These are phyloP conservation scores for Zele albiditarsus DNA, from an alignment of 2,888 invertebrate genomes.

Conservation along the genomic window DNA sequence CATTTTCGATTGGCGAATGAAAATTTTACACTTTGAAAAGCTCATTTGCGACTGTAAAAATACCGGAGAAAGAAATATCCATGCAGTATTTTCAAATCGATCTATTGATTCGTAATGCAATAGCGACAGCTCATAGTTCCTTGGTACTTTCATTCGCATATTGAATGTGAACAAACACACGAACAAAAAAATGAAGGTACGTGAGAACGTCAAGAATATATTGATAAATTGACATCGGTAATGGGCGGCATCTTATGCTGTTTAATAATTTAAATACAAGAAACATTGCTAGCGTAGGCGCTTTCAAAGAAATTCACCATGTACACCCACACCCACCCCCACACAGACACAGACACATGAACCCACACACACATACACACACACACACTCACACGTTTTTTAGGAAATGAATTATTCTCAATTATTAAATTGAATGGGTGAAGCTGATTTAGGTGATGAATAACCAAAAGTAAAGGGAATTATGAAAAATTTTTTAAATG, in stretches of 20 bases:
- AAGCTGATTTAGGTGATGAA: constrained; percentile 6
- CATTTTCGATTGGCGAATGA: not conserved
- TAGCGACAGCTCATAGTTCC: not conserved
- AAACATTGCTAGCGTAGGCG: constrained; percentile 69
- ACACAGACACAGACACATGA: not conserved
- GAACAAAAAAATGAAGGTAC: constrained; percentile 43
- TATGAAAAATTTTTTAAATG: constrained; percentile 61
- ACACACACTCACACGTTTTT: constrained; percentile 47
- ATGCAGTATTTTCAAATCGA: constrained; percentile 25
- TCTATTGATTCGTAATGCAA: not conserved
- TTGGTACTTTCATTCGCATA: constrained; percentile 17
- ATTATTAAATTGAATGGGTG: constrained; percentile 42
- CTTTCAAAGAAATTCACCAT: constrained; percentile 66
- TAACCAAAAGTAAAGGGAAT: constrained; percentile 3
- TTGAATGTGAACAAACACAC: constrained; percentile 16
- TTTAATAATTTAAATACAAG: constrained; percentile 47
- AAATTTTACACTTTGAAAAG: constrained; percentile 12
- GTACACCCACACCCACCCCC: constrained; percentile 57
- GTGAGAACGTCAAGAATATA: constrained; percentile 33
- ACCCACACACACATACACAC: constrained; percentile 51
- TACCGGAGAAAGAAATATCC: constrained; percentile 32
- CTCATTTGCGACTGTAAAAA: constrained; percentile 50
- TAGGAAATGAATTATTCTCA: constrained; percentile 40
- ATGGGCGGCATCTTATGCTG: constrained; percentile 43
- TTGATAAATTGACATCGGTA: constrained; percentile 24